phyloP scores from a whole-genome alignment of 1,140 invertebrate species.

The Onthophagus taurus region DNA sequence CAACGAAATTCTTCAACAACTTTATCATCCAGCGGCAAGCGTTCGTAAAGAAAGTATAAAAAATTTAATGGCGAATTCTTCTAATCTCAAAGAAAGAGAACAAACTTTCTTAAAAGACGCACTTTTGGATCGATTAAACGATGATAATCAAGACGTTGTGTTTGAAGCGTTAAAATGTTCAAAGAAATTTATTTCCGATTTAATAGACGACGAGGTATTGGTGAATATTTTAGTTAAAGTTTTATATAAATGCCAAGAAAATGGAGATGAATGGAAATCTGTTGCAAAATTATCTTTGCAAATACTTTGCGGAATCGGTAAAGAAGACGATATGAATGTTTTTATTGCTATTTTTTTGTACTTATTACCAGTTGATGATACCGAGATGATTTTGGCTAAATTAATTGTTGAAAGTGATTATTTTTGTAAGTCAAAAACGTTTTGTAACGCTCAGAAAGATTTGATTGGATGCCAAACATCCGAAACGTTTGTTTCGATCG shows the following conservation, averaged over 20 bases:
- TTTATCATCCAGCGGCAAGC: constrained; percentile 53
- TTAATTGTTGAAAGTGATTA: constrained; percentile 31
- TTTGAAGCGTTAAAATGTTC: constrained; percentile 37
- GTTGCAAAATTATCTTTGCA: constrained; percentile 6
- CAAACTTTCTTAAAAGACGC: constrained; percentile 46
- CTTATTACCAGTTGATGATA: constrained; percentile 45
- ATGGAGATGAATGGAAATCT: constrained; percentile 14
- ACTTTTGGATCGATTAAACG: constrained; percentile 46
- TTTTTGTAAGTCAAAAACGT: constrained; percentile 4
- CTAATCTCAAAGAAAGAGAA: constrained; percentile 41
- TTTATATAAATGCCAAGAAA: constrained; percentile 17
- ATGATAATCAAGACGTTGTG: constrained; percentile 47
- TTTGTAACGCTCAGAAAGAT: too few species aligned
- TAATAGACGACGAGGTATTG: constrained; percentile 10
- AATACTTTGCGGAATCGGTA: constrained; percentile 11
- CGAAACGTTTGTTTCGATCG: too few species aligned
- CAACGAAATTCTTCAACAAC: constrained; percentile 50
- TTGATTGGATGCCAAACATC: neutral
- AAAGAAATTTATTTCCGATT: constrained; percentile 14
- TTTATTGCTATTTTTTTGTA: constrained; percentile 46
- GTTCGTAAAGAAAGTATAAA: constrained; percentile 52
- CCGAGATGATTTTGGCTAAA: constrained; percentile 40
- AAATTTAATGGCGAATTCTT: constrained; percentile 43
- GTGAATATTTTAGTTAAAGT: constrained; percentile 18
- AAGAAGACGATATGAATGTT: constrained; percentile 21